Base-by-base conservation (phyloP, 2,797 vertebrate genomes). In the Steatocranus sp. region DNA sequence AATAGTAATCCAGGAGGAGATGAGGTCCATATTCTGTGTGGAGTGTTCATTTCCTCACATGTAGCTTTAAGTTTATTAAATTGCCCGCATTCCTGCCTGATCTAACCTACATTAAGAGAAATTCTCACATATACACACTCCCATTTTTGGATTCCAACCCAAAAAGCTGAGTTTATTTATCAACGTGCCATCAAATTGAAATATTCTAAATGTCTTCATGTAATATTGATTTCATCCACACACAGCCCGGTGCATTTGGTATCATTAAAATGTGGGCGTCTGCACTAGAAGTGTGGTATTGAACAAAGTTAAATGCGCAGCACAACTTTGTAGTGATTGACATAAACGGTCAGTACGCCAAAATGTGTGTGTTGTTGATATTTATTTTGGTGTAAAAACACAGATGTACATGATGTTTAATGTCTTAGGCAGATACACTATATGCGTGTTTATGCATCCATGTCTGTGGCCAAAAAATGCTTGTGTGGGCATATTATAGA, bases 1-100 rank as follows among this genome's bases (percentile, higher is more conserved):
- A 94, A 94, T 94, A 80, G 90, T 92, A 93, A 94, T 92, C 88
- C 87, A 56, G 76, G 50, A 79, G 74, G 78, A 83, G 68, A 83
- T 20, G 23, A 27, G 27, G 32, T 66, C 58, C 66, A 48, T 30
- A 73, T 73, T 73, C 34, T 41, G 34, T 78, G 34, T 81, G 12
- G 11, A 30, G 53, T 32, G 20, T 79, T 79, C 36, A 53, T 51
- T 78, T 78, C 2, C n/a, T 46, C n/a, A 36, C 30, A 25, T 54
- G 66, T 41, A 43, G 20, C 25, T 50, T 30, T 36, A 48, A 36
- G 15, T 75, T 81, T 10, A 32, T 48, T 17, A 46, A 32, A 74
- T 43, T 58, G 58, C 74, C n/a, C 1, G 0, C 34, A 15, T 51
- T 63, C 51, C 76, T 36, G 20, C n/a, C 8, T 53, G 63, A 23